Evolutionary conservation across 2,113 vertebrate genomes (phyloP).

Genomic region (Piaya cayana): DNA sequence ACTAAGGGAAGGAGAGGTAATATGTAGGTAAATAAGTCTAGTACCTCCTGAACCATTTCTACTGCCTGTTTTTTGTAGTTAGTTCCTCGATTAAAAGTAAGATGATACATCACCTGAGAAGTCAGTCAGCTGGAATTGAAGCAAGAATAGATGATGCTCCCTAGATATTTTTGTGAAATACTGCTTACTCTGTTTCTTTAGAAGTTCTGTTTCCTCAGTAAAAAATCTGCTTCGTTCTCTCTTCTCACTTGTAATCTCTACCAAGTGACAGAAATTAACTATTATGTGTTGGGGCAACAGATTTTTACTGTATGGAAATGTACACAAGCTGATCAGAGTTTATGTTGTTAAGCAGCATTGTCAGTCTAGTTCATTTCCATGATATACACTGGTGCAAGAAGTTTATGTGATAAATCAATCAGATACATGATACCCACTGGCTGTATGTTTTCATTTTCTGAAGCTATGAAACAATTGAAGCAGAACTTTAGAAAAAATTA

Average conservation of each 20-base stretch:
- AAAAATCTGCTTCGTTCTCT: background rate
- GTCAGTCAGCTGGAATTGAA: background rate
- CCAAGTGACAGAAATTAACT: background rate
- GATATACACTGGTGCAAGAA: background rate
- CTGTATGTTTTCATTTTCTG: background rate
- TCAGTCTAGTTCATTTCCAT: background rate
- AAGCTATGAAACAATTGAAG: background rate
- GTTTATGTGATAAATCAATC: background rate
- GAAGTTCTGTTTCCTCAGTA: background rate
- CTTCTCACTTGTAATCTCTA: background rate
- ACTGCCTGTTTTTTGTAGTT: background rate
- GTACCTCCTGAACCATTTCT: background rate
- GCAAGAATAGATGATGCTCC: background rate
- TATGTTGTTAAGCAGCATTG: fast-evolving
- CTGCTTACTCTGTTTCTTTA: background rate
- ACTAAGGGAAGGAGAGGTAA: slow-evolving; percentile 40
- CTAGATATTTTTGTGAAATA: background rate
- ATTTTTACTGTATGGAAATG: background rate
- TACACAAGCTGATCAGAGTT: background rate
- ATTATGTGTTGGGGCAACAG: fast-evolving
- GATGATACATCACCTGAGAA: background rate
- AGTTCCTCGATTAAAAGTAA: background rate
- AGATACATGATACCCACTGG: background rate
- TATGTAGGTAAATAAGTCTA: slow-evolving; percentile 7
- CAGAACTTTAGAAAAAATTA: background rate